Base-by-base conservation (phyloP, 1,140 invertebrate genomes). In the Semibalanus balanoides region DNA sequence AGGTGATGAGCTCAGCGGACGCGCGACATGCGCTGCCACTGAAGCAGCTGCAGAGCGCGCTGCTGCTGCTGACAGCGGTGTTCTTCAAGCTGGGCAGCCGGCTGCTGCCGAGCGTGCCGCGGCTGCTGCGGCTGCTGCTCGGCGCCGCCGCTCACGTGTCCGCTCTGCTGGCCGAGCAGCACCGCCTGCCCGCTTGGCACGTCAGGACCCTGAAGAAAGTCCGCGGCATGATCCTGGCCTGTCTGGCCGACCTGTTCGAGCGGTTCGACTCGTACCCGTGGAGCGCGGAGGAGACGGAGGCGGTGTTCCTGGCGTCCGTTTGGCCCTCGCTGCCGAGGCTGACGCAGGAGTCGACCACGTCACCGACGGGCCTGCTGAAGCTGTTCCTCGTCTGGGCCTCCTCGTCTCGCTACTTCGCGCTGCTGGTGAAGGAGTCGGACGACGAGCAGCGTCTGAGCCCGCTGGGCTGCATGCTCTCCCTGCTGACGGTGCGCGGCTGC, bases 41-140 rank as follows among this genome's bases (percentile, higher is more conserved):
- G 81, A 87, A 3, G 83, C 83, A 74, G 84, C 83, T 25, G 86
- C 84, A 78, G 76, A 79, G 70, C 70, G 22, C 70, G 28, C 28
- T 28, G n/a, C 70, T 72, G 70, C 70, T 72, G 25, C 9, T 64
- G 14, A 64, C 51, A 25, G 51, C 51, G 1, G 51, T 64, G 51
- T 64, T 64, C 51, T 64, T 64, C 51, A 64, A 64, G 22, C 51
- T 64, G 51, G 51, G 51, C 51, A 14, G 51, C 14, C 87, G 5
- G 83, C 83, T 74, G 84, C 83, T 17, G 86, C 84, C 77, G 76
- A 79, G 70, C 70, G 25, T 30, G 3, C 28, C 28, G n/a, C 70
- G n/a, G 25, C 70, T 72, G n/a, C n/a, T 64, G 51, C 51, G 51
- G 14, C 51, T 64, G 1, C 11, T 64, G 51, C 51, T 64, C 14